Base-by-base conservation (phyloP, 2,888 invertebrate genomes). In the Strigamia crassipes region DNA sequence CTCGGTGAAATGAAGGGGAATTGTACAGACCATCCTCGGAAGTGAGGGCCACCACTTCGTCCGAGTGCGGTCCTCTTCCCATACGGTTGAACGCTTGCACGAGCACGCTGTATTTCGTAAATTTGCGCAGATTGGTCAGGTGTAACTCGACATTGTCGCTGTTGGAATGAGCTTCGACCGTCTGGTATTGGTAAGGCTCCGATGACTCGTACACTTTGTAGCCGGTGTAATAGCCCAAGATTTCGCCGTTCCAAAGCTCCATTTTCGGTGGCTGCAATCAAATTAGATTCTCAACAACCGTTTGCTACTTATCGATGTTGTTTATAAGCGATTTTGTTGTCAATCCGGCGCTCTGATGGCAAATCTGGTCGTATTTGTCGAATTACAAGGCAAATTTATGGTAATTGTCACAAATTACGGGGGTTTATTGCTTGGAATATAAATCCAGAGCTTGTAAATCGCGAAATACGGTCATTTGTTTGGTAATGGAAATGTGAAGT, bases 151-250 rank as follows among this genome's bases (percentile, higher is more conserved):
- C 82, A 27, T 42, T 80, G 10, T 80, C 66, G 12, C 38, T 23
- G 12, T 61, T 78, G 18, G 81, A 38, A 38, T 31, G 41, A n/a
- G 66, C 85, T 42, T 84, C 83, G 0, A 85, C 82, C 1, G 87
- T 87, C 80, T 86, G 85, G 84, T 87, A 87, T 73, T 87, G 85
- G 84, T 86, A 87, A 77, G 87, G 86, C 4, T 86, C 85, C 8
- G 85, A 85, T 27, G 86, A 85, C 73, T 86, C 86, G 51, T 86
- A 86, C 82, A 85, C 84, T 80, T 87, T 87, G 85, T 88, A 88
- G 4, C 88, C 88, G 27, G 88, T 86, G 84, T 87, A 87, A 84
- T 88, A 88, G 1, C 88, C 88, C n/a, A 86, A 84, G 66, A 88
- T 86, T n/a, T 86, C 83, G 2, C 89, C 88, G 83, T 88, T 88